Evolutionary conservation across 1,140 invertebrate genomes (phyloP).

Genomic region (Scaptomyza montana): DNA sequence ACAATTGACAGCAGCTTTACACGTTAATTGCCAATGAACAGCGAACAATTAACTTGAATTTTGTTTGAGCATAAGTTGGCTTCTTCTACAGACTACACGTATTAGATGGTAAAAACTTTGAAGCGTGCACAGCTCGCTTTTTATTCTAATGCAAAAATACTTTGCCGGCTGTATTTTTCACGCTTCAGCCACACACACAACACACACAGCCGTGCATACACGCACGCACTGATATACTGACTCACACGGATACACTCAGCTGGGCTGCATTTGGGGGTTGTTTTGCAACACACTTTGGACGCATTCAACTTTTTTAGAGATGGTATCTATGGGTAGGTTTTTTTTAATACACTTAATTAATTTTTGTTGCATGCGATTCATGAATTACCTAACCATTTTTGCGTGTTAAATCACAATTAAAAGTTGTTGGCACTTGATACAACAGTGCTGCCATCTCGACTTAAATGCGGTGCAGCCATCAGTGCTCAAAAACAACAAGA

Average conservation of each 20-base stretch:
- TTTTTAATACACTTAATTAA: conserved; percentile 9
- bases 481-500: conserved; percentile 3
- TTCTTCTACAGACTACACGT: conserved; percentile 18
- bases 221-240: conserved; percentile 10
- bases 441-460: conserved; percentile 14
- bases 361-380: neutral
- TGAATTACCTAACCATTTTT: neutral
- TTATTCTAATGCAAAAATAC: conserved; percentile 52
- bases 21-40: conserved; percentile 40
- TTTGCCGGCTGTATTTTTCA: conserved; percentile 61
- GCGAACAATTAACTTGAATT: conserved; percentile 41
- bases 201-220: conserved; percentile 12
- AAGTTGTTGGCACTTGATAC: conserved; percentile 10
- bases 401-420: conserved; percentile 30
- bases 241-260: conserved; percentile 20
- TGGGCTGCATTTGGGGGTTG: conserved; percentile 32
- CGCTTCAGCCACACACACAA: conserved; percentile 37
- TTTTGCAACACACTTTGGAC: conserved; percentile 51
- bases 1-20: conserved; percentile 34
- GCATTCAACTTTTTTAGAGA: neutral
- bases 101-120: conserved; percentile 18
- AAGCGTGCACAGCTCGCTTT: conserved; percentile 36
- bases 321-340: neutral
- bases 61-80: conserved; percentile 9
- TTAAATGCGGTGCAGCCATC: neutral